Evolutionary conservation across 2,797 vertebrate genomes (phyloP).

Genomic region (Cottoperca gobio): DNA sequence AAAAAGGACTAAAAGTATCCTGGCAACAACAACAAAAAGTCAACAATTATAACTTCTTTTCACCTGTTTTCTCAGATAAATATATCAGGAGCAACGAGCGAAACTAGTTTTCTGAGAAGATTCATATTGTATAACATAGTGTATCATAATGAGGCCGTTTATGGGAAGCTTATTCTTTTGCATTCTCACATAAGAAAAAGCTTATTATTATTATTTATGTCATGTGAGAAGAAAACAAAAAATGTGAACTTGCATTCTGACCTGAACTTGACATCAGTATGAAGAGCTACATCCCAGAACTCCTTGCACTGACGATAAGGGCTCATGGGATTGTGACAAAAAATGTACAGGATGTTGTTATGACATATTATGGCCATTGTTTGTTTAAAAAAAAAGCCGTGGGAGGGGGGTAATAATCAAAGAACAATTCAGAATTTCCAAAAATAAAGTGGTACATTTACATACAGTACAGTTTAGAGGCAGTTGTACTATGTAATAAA

Average conservation of each 20-base stretch:
- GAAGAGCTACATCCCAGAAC: slow-evolving; percentile 87
- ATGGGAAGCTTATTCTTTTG: background rate
- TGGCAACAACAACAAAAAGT: no score
- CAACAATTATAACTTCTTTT: no score
- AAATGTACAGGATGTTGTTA: slow-evolving; percentile 87
- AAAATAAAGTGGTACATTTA: no score
- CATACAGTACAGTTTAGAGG: background rate
- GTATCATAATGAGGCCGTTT: no score
- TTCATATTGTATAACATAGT: background rate
- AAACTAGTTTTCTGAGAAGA: background rate
- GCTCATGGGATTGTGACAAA: slow-evolving; percentile 93
- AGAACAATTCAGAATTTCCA: no score
- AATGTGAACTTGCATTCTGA: slow-evolving; percentile 62
- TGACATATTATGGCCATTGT: slow-evolving; percentile 36
- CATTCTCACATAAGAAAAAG: slow-evolving; percentile 1
- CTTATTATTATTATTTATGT: background rate
- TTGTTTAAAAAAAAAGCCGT: no score
- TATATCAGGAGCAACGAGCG: no score
- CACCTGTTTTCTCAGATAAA: no score
- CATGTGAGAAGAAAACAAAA: background rate
- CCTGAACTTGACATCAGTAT: slow-evolving; percentile 95
- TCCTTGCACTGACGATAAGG: slow-evolving; percentile 78
- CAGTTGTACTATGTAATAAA: background rate
- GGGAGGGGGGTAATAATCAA: no score
- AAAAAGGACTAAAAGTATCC: no score